Base-by-base conservation (phyloP, 2,888 invertebrate species). In the Ligdia adustata region DNA sequence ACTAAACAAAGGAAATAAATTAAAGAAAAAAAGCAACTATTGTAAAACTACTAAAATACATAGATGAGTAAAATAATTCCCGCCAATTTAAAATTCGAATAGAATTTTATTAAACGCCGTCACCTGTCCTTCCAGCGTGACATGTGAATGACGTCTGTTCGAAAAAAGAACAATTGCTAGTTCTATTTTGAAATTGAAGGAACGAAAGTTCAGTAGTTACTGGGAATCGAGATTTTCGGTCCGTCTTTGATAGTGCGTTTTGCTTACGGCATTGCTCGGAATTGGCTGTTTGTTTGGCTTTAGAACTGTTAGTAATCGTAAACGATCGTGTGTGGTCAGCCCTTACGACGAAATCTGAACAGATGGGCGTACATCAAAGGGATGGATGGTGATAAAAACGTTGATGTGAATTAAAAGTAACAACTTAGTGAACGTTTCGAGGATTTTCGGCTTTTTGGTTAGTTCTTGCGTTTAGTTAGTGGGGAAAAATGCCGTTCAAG, bases 321-420 rank as follows among this genome's bases (percentile, higher is more conserved):
- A 88, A 89, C 84, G 79, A 57, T 80, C 87, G 89, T 87, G 90
- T 89, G 90, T 90, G 89, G 90, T 79, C 89, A 82, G 83, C 83
- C 85, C 89, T 90, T 90, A 90, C 89, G 84, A 82, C 88, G 90
- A 90, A 88, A 79, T 82, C 78, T 70, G 78, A 79, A 80, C 90
- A 89, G 90, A 89, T 89, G 90, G 82, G 70, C 69, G 53, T 79
- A 88, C 79, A 89, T 90, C 90, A 90, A 90, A 89, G 81, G 84
- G 72, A 64, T 67, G 48, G 63, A 67, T 61, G 74, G 79, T 75
- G 81, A 86, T 88, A 87, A 90, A 89, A 86, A 81, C 66, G 79
- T 85, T 86, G 78, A 87, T 87, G 85, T 79, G 80, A 75, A 79
- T 81, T 80, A 76, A 77, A 75, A 79, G 83, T 82, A 83, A 84